phyloP scores from a whole-genome alignment of 1,140 invertebrate species.

The Neodiprion fabricii region DNA sequence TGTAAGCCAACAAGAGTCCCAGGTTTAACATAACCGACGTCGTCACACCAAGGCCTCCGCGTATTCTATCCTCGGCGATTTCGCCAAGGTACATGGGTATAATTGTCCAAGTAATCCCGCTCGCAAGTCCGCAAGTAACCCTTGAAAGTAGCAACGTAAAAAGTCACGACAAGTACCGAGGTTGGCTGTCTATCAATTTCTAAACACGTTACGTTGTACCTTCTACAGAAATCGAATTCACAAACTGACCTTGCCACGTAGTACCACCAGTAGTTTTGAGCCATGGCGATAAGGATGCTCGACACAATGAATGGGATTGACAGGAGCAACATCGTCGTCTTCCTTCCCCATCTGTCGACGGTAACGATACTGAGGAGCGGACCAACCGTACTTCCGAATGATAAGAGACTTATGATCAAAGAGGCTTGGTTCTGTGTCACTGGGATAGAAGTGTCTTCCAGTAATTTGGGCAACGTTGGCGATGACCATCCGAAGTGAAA shows the following conservation, averaged over 20 bases:
- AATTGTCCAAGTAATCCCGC: constrained; percentile 58
- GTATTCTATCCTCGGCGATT: constrained; percentile 68
- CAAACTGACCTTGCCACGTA: neutral
- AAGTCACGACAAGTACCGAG: neutral
- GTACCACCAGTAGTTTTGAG: constrained; percentile 22
- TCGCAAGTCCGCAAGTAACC: neutral
- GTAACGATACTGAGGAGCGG: constrained; percentile 36
- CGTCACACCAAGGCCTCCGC: constrained; percentile 70
- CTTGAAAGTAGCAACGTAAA: neutral
- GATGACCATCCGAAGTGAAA: neutral
- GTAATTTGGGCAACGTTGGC: neutral
- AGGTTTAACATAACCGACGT: constrained; percentile 63
- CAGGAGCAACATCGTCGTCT: constrained; percentile 66
- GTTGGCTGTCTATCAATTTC: neutral
- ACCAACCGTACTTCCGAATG: constrained; percentile 45
- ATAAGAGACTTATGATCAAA: constrained; percentile 9
- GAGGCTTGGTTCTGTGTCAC: neutral
- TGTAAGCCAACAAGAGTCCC: constrained; percentile 71
- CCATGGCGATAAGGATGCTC: constrained; percentile 66
- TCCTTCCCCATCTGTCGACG: constrained; percentile 66
- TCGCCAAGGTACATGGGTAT: constrained; percentile 70
- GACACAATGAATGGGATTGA: constrained; percentile 62
- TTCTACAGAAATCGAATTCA: neutral
- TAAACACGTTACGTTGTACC: too few species aligned
- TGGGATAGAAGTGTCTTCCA: neutral